Evolutionary conservation across 1,140 invertebrate species (phyloP).

Genomic region (Drosophila eugracilis): DNA sequence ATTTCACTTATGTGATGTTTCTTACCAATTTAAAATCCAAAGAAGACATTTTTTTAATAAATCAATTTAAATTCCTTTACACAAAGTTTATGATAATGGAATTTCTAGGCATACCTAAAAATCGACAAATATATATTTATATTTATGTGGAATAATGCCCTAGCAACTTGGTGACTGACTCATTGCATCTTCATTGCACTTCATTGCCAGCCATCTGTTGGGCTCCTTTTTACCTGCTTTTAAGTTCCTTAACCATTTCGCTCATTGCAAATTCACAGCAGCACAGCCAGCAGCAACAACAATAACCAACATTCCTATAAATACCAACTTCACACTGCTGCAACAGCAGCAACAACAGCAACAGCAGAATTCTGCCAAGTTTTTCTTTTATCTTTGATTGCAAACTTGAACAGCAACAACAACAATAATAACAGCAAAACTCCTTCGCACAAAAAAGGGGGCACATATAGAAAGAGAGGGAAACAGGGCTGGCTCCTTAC

Average conservation of each 20-base stretch:
- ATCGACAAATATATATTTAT: slow-evolving; percentile 4
- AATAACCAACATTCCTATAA: slow-evolving; percentile 71
- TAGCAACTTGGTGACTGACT: slow-evolving; percentile 33
- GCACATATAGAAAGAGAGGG: background rate
- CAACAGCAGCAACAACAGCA: slow-evolving; percentile 10
- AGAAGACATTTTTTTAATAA: background rate
- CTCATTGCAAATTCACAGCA: slow-evolving; percentile 70
- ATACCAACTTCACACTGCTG: slow-evolving; percentile 76
- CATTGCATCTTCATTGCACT: slow-evolving; percentile 29
- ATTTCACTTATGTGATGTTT: background rate
- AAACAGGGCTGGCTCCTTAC: slow-evolving; percentile 25
- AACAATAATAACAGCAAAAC: slow-evolving; percentile 33
- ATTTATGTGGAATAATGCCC: slow-evolving; percentile 21
- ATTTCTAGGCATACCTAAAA: background rate
- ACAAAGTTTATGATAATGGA: background rate
- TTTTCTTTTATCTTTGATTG: slow-evolving; percentile 80
- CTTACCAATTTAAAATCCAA: background rate
- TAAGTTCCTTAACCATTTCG: slow-evolving; percentile 42
- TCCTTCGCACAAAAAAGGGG: slow-evolving; percentile 18
- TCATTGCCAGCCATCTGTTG: slow-evolving; percentile 25
- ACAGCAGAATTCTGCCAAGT: slow-evolving; percentile 50
- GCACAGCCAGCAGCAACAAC: slow-evolving; percentile 20
- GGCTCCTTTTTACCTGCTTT: slow-evolving; percentile 14
- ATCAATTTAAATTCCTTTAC: background rate
- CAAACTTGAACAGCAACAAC: slow-evolving; percentile 65